These are phyloP conservation scores for Diarsia dahlii DNA, from an alignment of 2,888 invertebrate genomes.

Conservation along the genomic window DNA sequence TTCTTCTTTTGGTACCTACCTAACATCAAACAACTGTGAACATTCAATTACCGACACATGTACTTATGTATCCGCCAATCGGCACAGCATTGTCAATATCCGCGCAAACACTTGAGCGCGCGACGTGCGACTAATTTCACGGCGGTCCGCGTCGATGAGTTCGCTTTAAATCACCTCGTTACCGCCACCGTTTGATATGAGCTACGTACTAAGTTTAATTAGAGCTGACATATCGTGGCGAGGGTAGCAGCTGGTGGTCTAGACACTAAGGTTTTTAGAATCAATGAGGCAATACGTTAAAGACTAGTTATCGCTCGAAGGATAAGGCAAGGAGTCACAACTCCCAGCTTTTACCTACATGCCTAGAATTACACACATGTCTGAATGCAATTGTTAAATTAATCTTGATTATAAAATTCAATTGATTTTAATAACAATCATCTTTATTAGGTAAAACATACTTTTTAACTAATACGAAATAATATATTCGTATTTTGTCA, in stretches of 20 bases:
- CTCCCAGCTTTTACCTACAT: too few species aligned
- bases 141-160: constrained; percentile 70
- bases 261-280: constrained; percentile 1
- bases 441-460: neutral
- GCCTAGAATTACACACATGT: too few species aligned
- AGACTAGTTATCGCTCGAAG: too few species aligned
- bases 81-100: constrained; percentile 46
- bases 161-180: constrained; percentile 72
- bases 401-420: too few species aligned
- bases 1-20: neutral
- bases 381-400: too few species aligned
- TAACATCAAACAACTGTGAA: constrained; percentile 24
- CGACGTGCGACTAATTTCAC: constrained; percentile 77
- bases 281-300: neutral
- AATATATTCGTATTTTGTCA: neutral
- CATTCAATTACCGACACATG: constrained; percentile 33
- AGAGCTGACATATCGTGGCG: constrained; percentile 34
- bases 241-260: constrained; percentile 12
- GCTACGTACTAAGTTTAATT: constrained; percentile 59
- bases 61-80: constrained; percentile 30
- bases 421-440: too few species aligned
- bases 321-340: too few species aligned
- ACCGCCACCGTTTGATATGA: constrained; percentile 67
- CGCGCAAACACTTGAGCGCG: constrained; percentile 43
- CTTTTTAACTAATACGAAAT: neutral